phyloP scores from a whole-genome alignment of 2,888 invertebrate genomes.

The Cinara cedri region DNA sequence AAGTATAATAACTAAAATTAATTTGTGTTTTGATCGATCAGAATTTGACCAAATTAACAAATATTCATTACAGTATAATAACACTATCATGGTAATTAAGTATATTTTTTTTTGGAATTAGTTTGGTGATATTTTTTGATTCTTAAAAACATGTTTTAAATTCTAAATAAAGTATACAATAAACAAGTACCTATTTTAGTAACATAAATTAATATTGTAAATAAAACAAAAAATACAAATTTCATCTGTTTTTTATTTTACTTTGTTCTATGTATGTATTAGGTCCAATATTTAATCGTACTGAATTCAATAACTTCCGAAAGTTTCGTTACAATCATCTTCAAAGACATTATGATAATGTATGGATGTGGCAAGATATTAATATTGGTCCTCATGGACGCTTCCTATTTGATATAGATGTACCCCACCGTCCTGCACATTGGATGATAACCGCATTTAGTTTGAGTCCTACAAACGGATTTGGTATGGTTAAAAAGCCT shows the following conservation, averaged over 20 bases:
- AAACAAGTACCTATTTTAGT: too few species aligned
- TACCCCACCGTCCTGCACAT: conserved; percentile 82
- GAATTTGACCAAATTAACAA: too few species aligned
- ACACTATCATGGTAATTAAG: too few species aligned
- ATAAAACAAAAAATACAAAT: too few species aligned
- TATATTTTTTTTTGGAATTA: too few species aligned
- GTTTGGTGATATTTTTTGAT: too few species aligned
- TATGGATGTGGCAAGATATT: conserved; percentile 94
- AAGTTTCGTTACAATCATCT: conserved; percentile 86
- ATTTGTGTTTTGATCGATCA: too few species aligned
- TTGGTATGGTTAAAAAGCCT: conserved; percentile 83
- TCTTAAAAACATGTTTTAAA: too few species aligned
- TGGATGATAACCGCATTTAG: conserved; percentile 95
- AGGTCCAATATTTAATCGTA: conserved; percentile 71
- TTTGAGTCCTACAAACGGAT: conserved; percentile 83
- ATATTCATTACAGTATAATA: too few species aligned
- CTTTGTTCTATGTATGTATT: conserved; percentile 57
- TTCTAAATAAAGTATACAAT: too few species aligned
- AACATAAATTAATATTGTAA: too few species aligned
- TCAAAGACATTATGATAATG: conserved; percentile 89
- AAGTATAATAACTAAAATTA: too few species aligned
- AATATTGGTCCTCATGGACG: conserved; percentile 92
- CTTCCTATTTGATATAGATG: conserved; percentile 82
- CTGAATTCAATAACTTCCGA: conserved; percentile 76
- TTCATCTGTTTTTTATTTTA: background rate